Evolutionary conservation across 2,113 vertebrate genomes (phyloP).

Genomic region (Nothocercus nigrocapillus): DNA sequence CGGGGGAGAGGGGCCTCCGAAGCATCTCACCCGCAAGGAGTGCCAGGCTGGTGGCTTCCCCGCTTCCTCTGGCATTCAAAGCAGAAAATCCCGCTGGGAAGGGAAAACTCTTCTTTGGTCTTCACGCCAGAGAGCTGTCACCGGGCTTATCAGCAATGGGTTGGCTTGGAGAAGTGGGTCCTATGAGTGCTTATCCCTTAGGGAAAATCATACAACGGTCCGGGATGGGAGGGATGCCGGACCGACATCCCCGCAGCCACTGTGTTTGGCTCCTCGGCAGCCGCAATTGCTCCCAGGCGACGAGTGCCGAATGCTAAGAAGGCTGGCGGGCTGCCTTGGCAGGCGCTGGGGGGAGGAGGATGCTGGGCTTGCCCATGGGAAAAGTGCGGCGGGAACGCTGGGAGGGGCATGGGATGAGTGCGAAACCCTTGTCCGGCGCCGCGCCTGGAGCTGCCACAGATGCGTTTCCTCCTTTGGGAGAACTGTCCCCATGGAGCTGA

Average conservation of each 20-base stretch:
- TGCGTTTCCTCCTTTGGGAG: background rate
- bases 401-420: background rate
- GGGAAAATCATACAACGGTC: background rate
- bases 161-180: background rate
- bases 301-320: slow-evolving; percentile 29
- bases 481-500: accelerated
- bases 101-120: slow-evolving; percentile 20
- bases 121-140: slow-evolving; percentile 8
- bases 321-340: background rate
- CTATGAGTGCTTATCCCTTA: background rate
- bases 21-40: background rate
- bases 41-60: background rate
- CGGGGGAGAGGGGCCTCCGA: background rate
- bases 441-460: accelerated
- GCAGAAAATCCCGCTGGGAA: background rate
- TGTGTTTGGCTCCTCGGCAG: background rate
- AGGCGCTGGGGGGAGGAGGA: background rate
- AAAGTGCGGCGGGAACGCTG: background rate
- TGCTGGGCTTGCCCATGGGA: background rate
- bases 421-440: accelerated
- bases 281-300: background rate
- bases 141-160: slow-evolving; percentile 25
- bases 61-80: slow-evolving; percentile 44
- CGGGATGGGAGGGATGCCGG: background rate
- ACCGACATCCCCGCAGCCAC: accelerated